Percentiles rank a stretch among this genome's conserved stretches.
Evolutionary conservation across 23 tunicate species (phyloP).

Genomic region (Oikopleura dioica): DNA sequence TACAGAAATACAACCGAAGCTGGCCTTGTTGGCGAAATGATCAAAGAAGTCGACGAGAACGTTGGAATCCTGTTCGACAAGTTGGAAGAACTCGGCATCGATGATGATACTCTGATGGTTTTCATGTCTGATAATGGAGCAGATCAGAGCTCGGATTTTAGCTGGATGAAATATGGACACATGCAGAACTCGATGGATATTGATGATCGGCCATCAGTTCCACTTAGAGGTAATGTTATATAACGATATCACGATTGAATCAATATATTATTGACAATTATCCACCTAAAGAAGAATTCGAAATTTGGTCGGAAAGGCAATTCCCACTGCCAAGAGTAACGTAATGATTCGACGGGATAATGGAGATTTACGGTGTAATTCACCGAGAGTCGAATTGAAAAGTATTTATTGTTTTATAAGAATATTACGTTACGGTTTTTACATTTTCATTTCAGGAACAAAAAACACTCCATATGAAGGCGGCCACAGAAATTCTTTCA

Average conservation of each 20-base stretch:
- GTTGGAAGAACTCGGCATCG: neutral
- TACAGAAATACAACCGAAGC: neutral
- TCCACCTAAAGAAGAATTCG: no score
- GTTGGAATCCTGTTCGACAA: neutral
- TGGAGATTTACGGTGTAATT: no score
- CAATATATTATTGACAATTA: no score
- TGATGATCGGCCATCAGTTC: neutral
- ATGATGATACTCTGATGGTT: neutral
- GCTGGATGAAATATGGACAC: neutral
- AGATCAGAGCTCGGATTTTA: neutral
- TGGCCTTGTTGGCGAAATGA: neutral
- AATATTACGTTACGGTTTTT: no score
- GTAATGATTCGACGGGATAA: no score
- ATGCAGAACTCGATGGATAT: constrained; percentile 1
- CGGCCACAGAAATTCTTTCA: neutral
- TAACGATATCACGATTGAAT: no score
- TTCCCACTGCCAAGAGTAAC: no score
- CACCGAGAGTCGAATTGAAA: no score
- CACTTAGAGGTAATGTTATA: no score
- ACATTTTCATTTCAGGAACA: no score
- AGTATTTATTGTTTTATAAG: no score
- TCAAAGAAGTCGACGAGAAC: neutral
- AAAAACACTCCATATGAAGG: neutral
- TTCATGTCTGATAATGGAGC: constrained; percentile 8
- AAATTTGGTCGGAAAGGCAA: no score